phyloP scores from a whole-genome alignment of 2,888 invertebrate species.

The Polyommatus iphigenia region DNA sequence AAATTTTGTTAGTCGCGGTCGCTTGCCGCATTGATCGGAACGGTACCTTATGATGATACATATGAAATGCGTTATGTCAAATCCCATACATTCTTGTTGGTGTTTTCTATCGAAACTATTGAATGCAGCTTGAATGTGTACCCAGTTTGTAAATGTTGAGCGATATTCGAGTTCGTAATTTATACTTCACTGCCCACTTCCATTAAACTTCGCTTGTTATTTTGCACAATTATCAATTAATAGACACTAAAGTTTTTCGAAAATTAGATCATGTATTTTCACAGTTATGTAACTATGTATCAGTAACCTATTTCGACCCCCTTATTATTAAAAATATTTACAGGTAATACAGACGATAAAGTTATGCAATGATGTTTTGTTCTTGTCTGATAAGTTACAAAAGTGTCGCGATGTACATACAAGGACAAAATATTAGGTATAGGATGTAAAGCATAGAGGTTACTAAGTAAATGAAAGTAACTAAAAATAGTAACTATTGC shows the following conservation, averaged over 20 bases:
- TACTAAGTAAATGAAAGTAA: too few relatives aligned
- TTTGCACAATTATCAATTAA: constrained; percentile 12
- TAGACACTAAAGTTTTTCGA: background rate
- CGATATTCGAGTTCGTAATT: constrained; percentile 13
- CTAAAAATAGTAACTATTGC: background rate
- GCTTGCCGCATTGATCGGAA: too few relatives aligned
- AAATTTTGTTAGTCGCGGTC: too few relatives aligned
- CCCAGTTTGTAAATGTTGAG: background rate
- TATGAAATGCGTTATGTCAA: too few relatives aligned
- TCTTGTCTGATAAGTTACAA: background rate
- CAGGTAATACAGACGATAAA: background rate
- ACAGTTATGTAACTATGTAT: background rate
- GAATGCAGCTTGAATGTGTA: background rate
- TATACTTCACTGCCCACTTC: constrained; percentile 11
- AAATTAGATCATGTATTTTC: background rate
- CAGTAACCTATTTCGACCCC: background rate
- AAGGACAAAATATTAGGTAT: too few relatives aligned
- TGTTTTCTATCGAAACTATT: background rate
- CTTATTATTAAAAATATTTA: background rate
- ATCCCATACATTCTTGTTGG: too few relatives aligned
- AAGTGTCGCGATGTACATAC: too few relatives aligned
- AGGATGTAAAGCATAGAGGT: too few relatives aligned
- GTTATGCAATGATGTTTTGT: background rate
- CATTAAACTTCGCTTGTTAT: constrained; percentile 13
- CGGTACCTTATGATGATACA: too few relatives aligned